Percentiles rank a stretch among this genome's conserved stretches.
Conservation (phyloP, 2,113 vertebrate species). For the Nothocercus nigrocapillus region DNA sequence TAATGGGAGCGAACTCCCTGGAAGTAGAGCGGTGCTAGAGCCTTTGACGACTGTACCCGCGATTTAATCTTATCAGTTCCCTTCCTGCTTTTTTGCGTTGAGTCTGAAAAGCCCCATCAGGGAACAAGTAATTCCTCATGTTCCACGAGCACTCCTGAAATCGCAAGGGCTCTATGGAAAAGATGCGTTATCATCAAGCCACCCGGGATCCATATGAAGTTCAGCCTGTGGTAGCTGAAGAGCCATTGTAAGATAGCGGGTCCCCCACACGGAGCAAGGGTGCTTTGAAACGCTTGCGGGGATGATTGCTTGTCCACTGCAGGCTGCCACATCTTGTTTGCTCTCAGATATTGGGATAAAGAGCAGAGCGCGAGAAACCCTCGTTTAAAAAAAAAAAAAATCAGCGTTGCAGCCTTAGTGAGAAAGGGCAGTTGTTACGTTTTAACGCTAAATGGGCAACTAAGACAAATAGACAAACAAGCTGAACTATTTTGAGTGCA, state of each 20-base stretch:
- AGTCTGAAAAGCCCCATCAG: slow-evolving; percentile 54
- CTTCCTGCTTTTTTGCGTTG: neutral
- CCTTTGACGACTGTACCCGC: neutral
- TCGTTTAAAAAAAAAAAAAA: neutral
- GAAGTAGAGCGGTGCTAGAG: neutral
- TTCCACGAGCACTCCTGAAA: slow-evolving; percentile 38
- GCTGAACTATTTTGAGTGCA: neutral
- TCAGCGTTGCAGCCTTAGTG: neutral
- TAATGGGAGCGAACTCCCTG: neutral
- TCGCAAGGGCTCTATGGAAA: slow-evolving; percentile 16
- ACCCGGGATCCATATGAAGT: slow-evolving; percentile 10
- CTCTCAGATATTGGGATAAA: neutral
- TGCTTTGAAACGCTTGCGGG: neutral
- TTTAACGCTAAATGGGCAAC: neutral
- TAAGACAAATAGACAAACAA: neutral
- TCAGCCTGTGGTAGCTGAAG: slow-evolving; percentile 7
- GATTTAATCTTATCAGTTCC: slow-evolving; percentile 12
- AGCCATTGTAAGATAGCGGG: neutral
- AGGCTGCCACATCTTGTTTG: neutral
- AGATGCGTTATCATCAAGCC: neutral
- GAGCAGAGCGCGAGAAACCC: neutral
- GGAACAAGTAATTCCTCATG: slow-evolving; percentile 63
- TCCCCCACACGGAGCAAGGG: neutral
- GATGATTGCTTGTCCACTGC: neutral
- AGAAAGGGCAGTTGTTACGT: neutral